Percentiles rank a stretch among this genome's conserved stretches.
Conservation (phyloP, 64 coral and sea anemone genomes). For the Montipora cactus region DNA sequence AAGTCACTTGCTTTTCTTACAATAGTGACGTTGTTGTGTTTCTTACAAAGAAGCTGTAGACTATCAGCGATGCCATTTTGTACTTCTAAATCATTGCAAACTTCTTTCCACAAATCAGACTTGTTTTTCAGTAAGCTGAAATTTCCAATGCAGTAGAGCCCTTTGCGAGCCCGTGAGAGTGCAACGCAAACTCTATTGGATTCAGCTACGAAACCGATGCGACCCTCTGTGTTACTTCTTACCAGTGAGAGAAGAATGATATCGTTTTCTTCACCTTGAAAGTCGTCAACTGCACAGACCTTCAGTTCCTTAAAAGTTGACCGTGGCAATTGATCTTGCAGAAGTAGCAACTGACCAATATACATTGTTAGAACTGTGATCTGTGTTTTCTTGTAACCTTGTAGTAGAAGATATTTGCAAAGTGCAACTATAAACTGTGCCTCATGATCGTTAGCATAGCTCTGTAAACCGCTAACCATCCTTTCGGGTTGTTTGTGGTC, state of each 20-base stretch:
- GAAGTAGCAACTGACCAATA: slow-evolving; percentile 76
- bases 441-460: slow-evolving; percentile 86
- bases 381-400: slow-evolving; percentile 71
- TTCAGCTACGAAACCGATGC: slow-evolving; percentile 72
- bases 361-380: slow-evolving; percentile 93
- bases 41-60: slow-evolving; percentile 47
- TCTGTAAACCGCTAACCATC: slow-evolving; percentile 57
- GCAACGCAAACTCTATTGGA: slow-evolving; percentile 69
- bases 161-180: slow-evolving; percentile 57
- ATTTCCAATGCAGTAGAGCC: slow-evolving; percentile 62
- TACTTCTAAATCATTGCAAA: slow-evolving; percentile 50
- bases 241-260: slow-evolving; percentile 86
- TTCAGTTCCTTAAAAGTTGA: slow-evolving; percentile 62
- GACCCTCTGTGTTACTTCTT: slow-evolving; percentile 66
- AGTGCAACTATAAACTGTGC: slow-evolving; percentile 76
- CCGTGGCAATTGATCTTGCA: slow-evolving; percentile 81
- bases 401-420: slow-evolving; percentile 74
- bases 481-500: slow-evolving; percentile 68
- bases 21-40: slow-evolving; percentile 42
- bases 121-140: slow-evolving; percentile 32
- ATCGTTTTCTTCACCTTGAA: slow-evolving; percentile 90
- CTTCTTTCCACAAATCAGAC: slow-evolving; percentile 59
- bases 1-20: slow-evolving; percentile 47
- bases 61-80: slow-evolving; percentile 7
- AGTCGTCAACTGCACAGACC: slow-evolving; percentile 83